Base-by-base conservation (phyloP, 2,797 vertebrate species). In the Coranthus polyacanthus region DNA sequence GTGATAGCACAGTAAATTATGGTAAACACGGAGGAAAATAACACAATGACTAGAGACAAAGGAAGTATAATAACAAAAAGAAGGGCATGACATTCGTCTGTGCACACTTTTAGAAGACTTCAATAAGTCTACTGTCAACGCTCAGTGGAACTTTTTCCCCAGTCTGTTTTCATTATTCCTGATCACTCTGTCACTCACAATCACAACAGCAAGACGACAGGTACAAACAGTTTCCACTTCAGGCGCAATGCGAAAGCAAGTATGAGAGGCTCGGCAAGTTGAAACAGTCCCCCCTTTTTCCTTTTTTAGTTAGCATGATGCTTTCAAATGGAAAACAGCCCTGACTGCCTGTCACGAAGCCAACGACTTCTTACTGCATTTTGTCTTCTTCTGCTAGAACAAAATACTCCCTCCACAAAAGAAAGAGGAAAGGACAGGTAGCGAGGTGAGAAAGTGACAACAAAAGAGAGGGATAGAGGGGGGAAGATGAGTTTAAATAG, bases 281-380 rank as follows among this genome's bases (percentile, higher is more conserved):
- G 10, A 58, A 75, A 55, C 26, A 2, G 3, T 64, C 47, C 38
- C 6, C 13, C 37, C 45, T 26, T 34, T 18, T 52, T 13, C 12
- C 12, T 63, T 44, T 61, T 51, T n/a, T 44, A 54, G 37, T 62
- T 21, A 45, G 58, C 1, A 2, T 44, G 37, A 21, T 36, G 55
- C 65, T 69, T 78, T 74, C 22, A 72, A 75, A 62, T 52, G 32
- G 37, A 68, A 68, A 81, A 66, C 36, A 68, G 58, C 21, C 6
- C 15, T 4, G 50, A 56, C 47, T 62, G 36, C 21, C 41, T 63
- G 49, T 62, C 55, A 66, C 20, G 0, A 54, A 68, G n/a, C 20
- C 47, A 59, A 44, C 26, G 34, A 63, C 17, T 21, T 49, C 44
- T 41, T 12, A 29, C 18, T 49, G 34, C 17, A 51, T 50, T 61